A percentile compares a stretch with the other conserved stretches of the same genome.
Conservation (phyloP, 2,113 vertebrate genomes). For the Bungarus multicinctus region DNA sequence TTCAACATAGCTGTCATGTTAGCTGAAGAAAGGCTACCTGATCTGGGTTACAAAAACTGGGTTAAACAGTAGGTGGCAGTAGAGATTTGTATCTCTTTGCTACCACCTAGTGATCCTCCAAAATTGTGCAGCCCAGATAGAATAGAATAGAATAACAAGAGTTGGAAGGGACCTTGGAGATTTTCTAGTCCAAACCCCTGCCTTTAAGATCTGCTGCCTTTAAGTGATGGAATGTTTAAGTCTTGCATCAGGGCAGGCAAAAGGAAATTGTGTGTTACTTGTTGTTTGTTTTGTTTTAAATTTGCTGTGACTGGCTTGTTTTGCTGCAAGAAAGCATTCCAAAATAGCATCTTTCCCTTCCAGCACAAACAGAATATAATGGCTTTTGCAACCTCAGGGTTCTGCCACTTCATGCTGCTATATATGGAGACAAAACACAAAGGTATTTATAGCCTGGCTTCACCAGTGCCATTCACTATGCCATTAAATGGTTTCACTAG, state of each 20-base stretch:
- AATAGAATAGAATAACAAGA: no score
- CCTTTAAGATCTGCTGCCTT: neutral
- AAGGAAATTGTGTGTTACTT: neutral
- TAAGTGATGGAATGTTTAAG: neutral
- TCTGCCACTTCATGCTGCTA: neutral
- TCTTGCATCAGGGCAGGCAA: neutral
- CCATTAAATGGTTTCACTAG: neutral
- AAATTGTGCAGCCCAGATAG: neutral
- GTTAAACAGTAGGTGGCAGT: neutral
- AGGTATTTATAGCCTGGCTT: neutral
- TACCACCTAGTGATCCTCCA: neutral
- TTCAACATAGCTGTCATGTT: neutral
- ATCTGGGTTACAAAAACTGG: neutral
- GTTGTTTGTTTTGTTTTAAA: neutral
- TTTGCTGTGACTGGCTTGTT: neutral
- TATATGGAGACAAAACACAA: neutral
- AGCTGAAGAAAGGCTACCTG: neutral
- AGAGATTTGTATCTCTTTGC: neutral
- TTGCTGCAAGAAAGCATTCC: neutral
- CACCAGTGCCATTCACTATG: neutral
- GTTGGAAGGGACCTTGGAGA: no score
- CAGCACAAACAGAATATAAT: neutral
- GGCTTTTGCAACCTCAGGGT: neutral
- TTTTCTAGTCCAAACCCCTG: no score
- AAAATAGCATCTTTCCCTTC: neutral